phyloP scores from a whole-genome alignment of 2,113 vertebrate genomes.

The Oryzias melastigma region DNA sequence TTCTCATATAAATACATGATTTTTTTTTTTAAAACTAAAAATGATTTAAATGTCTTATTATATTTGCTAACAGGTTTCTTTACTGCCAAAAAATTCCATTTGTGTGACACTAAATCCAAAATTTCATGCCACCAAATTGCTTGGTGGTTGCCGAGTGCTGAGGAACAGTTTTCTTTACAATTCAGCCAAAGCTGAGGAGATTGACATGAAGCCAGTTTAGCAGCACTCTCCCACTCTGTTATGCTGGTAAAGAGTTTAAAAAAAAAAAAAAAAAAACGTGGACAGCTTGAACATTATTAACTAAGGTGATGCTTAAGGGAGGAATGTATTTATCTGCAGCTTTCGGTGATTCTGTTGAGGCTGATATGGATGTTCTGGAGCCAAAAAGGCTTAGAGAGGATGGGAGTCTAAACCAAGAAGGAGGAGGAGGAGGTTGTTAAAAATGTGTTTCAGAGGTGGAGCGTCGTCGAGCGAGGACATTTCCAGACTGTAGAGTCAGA shows the following conservation, averaged over 20 bases:
- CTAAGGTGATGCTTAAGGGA: conserved; percentile 18
- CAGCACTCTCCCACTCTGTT: conserved; percentile 39
- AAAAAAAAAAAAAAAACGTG: conserved; percentile 27
- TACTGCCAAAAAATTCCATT: conserved; percentile 23
- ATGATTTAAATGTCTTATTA: conserved; percentile 20
- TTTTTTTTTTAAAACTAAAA: conserved; percentile 8
- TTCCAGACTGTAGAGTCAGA: conserved; percentile 30
- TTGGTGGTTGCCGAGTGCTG: conserved; percentile 56
- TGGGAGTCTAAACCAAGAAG: conserved; percentile 17
- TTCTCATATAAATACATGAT: background rate
- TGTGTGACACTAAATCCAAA: conserved; percentile 51
- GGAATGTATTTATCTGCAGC: conserved; percentile 33
- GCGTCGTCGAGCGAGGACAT: conserved; percentile 35
- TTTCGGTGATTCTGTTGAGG: conserved; percentile 26
- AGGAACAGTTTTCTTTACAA: conserved; percentile 55
- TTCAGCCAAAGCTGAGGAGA: conserved; percentile 49
- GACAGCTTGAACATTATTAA: conserved; percentile 36
- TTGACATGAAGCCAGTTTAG: conserved; percentile 51
- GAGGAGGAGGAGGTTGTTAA: conserved; percentile 45
- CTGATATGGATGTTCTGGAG: conserved; percentile 32
- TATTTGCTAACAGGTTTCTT: conserved; percentile 30
- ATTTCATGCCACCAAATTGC: conserved; percentile 59
- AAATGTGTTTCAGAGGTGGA: conserved; percentile 37
- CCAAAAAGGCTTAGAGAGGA: conserved; percentile 39
- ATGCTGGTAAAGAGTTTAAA: conserved; percentile 28